These are phyloP conservation scores for Xyliphius kryptos DNA, from an alignment of 2,113 vertebrate genomes.

Conservation along the genomic window DNA sequence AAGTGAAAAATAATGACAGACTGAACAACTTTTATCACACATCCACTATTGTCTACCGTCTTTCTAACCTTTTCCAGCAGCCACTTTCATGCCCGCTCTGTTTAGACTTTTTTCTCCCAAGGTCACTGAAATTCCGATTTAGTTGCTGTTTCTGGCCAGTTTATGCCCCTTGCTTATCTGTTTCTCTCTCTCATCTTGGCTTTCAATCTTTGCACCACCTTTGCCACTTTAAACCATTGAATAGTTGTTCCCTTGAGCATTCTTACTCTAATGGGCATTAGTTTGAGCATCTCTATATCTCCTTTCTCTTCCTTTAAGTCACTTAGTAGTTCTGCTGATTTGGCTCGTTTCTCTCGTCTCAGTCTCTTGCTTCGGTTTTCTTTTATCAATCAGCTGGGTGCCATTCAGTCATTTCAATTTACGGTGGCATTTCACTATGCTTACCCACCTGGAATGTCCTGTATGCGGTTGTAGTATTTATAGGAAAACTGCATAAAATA, in stretches of 20 bases:
- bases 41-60: not conserved
- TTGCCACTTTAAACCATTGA: not conserved
- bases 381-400: not conserved
- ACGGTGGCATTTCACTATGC: not conserved
- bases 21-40: conserved; percentile 10
- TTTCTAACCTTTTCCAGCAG: not conserved
- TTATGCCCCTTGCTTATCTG: not conserved
- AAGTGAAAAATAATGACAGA: not conserved
- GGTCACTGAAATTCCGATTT: conserved; percentile 1
- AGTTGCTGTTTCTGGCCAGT: not conserved
- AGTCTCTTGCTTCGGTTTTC: not conserved
- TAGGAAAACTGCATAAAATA: no score
- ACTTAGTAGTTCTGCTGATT: conserved; percentile 8
- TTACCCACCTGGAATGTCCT: not conserved
- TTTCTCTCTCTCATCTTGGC: conserved; percentile 22
- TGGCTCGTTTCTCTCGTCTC: conserved; percentile 9
- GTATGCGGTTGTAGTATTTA: no score
- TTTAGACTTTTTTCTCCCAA: conserved; percentile 6
- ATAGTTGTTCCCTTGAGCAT: not conserved
- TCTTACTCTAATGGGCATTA: not conserved
- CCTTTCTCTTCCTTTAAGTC: conserved; percentile 20
- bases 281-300: not conserved
- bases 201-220: conserved; percentile 14
- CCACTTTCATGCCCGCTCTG: not conserved
- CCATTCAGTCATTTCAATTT: not conserved